phyloP scores from a whole-genome alignment of 2,797 vertebrate species.

The Leptodactylus fallax region DNA sequence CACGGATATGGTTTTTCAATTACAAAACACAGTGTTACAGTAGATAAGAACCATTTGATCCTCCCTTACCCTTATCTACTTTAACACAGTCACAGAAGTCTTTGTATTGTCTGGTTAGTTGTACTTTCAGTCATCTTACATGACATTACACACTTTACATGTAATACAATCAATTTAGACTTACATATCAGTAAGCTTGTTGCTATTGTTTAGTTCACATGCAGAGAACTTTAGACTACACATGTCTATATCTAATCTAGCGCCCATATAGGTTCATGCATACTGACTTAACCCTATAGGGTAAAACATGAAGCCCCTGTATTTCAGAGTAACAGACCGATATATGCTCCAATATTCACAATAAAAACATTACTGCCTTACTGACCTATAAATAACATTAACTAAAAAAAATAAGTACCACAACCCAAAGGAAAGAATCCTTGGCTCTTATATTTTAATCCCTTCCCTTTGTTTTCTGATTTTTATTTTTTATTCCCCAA shows the following conservation, averaged over 20 bases:
- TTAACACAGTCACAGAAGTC: not conserved
- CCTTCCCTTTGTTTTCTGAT: no score
- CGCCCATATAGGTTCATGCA: not conserved
- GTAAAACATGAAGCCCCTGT: not conserved
- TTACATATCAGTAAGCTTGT: not conserved
- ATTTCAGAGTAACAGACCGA: not conserved
- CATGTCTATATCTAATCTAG: not conserved
- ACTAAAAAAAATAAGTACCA: no score
- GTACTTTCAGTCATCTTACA: not conserved
- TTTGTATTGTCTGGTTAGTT: not conserved
- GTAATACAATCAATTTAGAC: not conserved
- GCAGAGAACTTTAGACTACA: not conserved
- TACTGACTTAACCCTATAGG: not conserved
- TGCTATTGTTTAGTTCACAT: not conserved
- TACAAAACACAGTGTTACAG: not conserved
- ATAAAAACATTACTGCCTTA: no score
- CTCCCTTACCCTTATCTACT: not conserved
- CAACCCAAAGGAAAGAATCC: no score
- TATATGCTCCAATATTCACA: no score
- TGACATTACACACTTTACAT: not conserved
- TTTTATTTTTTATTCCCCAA: no score
- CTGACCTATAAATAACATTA: no score
- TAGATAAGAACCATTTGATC: slow-evolving; percentile 1
- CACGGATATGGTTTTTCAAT: not conserved
- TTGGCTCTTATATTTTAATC: no score